A percentile compares a stretch with the other conserved stretches of the same genome.
Conservation (phyloP, 2,888 invertebrate species). For the Sarcophaga variegata region DNA sequence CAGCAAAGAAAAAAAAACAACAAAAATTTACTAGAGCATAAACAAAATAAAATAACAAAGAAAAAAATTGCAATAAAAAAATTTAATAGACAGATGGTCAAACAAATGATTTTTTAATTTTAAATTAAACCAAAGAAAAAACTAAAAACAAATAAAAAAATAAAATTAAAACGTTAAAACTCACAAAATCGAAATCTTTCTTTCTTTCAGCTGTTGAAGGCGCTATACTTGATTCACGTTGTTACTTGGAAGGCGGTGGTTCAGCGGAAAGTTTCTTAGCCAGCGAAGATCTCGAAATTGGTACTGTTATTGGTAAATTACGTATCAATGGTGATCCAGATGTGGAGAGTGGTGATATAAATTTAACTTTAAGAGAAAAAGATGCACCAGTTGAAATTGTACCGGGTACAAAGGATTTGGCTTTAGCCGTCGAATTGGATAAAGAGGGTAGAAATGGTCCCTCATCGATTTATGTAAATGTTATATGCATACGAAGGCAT, state of each 20-base stretch:
- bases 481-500: slow-evolving; percentile 91
- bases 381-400: slow-evolving; percentile 91
- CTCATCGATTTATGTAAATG: slow-evolving; percentile 92
- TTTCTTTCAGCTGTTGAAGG: slow-evolving; percentile 83
- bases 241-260: slow-evolving; percentile 94
- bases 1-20: slow-evolving; percentile 48
- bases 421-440: slow-evolving; percentile 89
- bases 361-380: slow-evolving; percentile 89
- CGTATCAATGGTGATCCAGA: slow-evolving; percentile 92
- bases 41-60: slow-evolving; percentile 70
- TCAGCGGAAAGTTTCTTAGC: slow-evolving; percentile 96
- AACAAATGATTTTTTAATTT: neutral
- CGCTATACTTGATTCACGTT: slow-evolving; percentile 90
- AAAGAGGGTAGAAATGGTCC: slow-evolving; percentile 93
- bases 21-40: slow-evolving; percentile 79
- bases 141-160: neutral
- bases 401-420: slow-evolving; percentile 90
- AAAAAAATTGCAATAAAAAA: slow-evolving; percentile 31
- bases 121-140: neutral
- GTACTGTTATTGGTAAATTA: slow-evolving; percentile 89
- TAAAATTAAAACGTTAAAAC: too few species aligned
- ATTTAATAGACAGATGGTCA: slow-evolving; percentile 42
- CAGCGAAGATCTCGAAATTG: slow-evolving; percentile 91
- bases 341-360: slow-evolving; percentile 88
- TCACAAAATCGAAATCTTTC: neutral